A percentile compares a stretch with the other conserved stretches of the same genome.
phyloP scores from a whole-genome alignment of 2,113 vertebrate genomes.

The Phyllopteryx taeniolatus region DNA sequence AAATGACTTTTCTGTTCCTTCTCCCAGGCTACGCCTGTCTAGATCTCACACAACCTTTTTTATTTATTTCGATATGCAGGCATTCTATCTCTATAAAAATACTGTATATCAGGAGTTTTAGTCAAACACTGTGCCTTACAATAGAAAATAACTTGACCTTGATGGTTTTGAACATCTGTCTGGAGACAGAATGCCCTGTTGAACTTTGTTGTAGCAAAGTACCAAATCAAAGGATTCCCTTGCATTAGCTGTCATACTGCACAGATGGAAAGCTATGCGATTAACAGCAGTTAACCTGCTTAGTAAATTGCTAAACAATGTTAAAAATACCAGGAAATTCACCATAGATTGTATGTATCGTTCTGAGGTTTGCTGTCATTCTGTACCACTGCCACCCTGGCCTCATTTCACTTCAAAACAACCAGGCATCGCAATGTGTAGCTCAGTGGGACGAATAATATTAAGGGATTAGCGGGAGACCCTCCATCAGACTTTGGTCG shows the following conservation, averaged over 20 bases:
- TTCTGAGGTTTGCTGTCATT: constrained; percentile 25
- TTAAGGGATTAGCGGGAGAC: constrained; percentile 65
- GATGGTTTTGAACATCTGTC: constrained; percentile 50
- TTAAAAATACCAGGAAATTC: background rate
- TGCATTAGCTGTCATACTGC: constrained; percentile 39
- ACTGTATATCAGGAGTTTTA: too few species aligned
- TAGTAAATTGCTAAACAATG: background rate
- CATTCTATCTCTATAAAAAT: too few species aligned
- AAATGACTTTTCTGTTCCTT: too few species aligned
- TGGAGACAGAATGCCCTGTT: constrained; percentile 19
- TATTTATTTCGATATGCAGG: too few species aligned
- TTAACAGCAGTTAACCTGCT: background rate
- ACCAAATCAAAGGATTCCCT: constrained; percentile 57
- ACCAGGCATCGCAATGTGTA: constrained; percentile 44
- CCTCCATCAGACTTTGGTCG: constrained; percentile 48
- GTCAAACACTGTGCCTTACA: background rate
- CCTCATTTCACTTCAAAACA: constrained; percentile 30
- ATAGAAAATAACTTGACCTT: constrained; percentile 46
- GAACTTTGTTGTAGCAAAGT: constrained; percentile 41
- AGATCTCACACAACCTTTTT: too few species aligned
- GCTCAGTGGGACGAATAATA: constrained; percentile 55
- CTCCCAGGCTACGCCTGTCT: too few species aligned
- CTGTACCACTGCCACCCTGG: constrained; percentile 1
- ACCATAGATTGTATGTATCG: constrained; percentile 13
- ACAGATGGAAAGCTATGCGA: constrained; percentile 41